Evolutionary conservation across 1,140 invertebrate genomes (phyloP), one percentile per base, ranked within the genome.

Genomic region (Helicoverpa armigera): DNA sequence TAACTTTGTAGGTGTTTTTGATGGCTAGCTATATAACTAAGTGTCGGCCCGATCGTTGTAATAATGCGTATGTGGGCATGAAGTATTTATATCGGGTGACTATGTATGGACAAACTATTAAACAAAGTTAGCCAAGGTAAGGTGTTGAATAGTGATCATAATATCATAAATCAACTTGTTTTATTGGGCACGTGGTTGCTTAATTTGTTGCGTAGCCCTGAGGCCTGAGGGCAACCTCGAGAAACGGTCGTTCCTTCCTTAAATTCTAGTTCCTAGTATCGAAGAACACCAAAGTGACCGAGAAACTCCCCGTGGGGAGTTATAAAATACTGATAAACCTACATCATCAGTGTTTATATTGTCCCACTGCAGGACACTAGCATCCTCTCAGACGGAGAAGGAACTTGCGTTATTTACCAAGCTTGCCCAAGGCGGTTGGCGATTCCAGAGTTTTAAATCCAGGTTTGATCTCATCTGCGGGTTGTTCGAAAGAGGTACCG

Each of bases 1-100:
- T 78, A 78, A 69, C 48, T 78, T 67, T 67, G 63, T 69, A 78
- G 76, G 76, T 78, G 63, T 78, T 54, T 75, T 31, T 77, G 74
- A 77, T 65, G 51, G 51, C 51, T 23, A 48, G 48, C 51, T n/a
- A 69, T 78, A 69, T 78, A 69, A 74, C 16, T 74, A 74, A 78
- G 61, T 69, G 63, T 13, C 50, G 56, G 31, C 5, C 43, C 51
- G 73, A 63, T 63, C 48, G 56, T 58, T 63, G 18, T 1, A 5
- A n/a, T 69, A 43, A 56, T 69, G 23, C 56, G 10, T 56, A 23
- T 56, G 63, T 78, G 50, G 63, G 51, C 29, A 23, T 72, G 18
- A 63, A 63, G 13, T 54, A 72, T 72, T 72, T 72, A 54, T 72
- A 53, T n/a, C 50, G 10, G 18, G 23, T 53, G 29, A 54, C 69